Evolutionary conservation across 2,888 invertebrate species (phyloP), one percentile per base, ranked within the genome.

Genomic region (Serripes groenlandicus): DNA sequence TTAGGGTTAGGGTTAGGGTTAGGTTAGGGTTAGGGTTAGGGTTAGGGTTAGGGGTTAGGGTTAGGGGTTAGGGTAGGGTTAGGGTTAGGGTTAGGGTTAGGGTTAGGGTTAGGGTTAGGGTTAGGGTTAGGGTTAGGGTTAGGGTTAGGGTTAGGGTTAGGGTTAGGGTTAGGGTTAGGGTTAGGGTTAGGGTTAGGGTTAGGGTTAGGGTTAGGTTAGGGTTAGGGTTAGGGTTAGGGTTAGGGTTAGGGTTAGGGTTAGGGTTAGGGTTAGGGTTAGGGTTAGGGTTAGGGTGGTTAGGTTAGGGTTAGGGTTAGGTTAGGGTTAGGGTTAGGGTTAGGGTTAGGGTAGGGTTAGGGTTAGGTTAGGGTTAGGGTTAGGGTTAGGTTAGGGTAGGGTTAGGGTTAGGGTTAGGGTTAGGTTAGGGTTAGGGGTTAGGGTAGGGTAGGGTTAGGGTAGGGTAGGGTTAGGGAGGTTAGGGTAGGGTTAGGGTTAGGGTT

Each of bases 331-430:
- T 75, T 75, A 75, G 75, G 75, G 66, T 75, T 75, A 75, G 75
- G 75, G 68, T 75, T 68, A 58, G 76, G 76, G 69, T 69, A 60
- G 69, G 69, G 68, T 42, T 83, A 71, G 81, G 87, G 79, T 73
- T 86, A 85, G 28, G 76, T 54, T 76, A 37, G 58, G 84, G 81
- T 81, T 81, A 42, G 81, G 87, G 84, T 79, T 86, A 79, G 79
- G 86, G 83, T 81, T 84, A 82, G 75, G 80, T 78, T 49, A 75
- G 80, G 85, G 78, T 87, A 73, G 73, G 73, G 73, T 73, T 73
- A 73, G 73, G 73, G 73, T 73, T 78, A 52, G 70, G 54, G 70
- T 69, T 70, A 71, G 64, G 74, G 79, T 71, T 79, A 75, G 62
- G 79, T 74, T 75, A 71, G 70, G 72, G 68, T 70, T 60, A 58